phyloP scores from a whole-genome alignment of 2,888 invertebrate genomes.

The Alitta virens region DNA sequence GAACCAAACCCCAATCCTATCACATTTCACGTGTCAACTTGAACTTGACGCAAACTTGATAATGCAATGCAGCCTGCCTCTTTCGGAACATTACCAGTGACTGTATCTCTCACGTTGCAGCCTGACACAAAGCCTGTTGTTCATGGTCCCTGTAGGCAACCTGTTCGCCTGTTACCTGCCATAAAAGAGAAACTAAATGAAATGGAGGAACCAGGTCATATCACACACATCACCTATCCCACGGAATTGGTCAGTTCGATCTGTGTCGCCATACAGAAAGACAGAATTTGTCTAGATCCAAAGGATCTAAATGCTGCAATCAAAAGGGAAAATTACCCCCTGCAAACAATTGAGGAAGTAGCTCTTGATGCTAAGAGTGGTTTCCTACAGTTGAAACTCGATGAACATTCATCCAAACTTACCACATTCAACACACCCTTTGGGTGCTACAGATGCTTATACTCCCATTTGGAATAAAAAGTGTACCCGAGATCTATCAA shows the following conservation, averaged over 20 bases:
- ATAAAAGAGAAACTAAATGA: slow-evolving; percentile 27
- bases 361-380: slow-evolving; percentile 23
- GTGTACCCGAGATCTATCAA: slow-evolving; percentile 25
- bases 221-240: slow-evolving; percentile 26
- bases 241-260: slow-evolving; percentile 35
- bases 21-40: too few species aligned
- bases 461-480: slow-evolving; percentile 28
- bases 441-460: slow-evolving; percentile 26
- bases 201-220: slow-evolving; percentile 19
- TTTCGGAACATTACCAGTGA: too few species aligned
- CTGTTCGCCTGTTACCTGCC: slow-evolving; percentile 9
- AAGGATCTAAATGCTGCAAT: slow-evolving; percentile 29
- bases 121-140: too few species aligned
- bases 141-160: neutral
- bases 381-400: slow-evolving; percentile 16
- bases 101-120: too few species aligned
- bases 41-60: too few species aligned
- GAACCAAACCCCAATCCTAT: too few species aligned
- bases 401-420: slow-evolving; percentile 18
- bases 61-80: too few species aligned
- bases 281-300: slow-evolving; percentile 31
- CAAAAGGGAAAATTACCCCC: slow-evolving; percentile 28
- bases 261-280: slow-evolving; percentile 28
- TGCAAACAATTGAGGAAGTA: slow-evolving; percentile 33
- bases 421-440: slow-evolving; percentile 27